These are phyloP conservation scores for Chelonoidis abingdonii DNA, from an alignment of 2,113 vertebrate genomes.

Conservation along the genomic window DNA sequence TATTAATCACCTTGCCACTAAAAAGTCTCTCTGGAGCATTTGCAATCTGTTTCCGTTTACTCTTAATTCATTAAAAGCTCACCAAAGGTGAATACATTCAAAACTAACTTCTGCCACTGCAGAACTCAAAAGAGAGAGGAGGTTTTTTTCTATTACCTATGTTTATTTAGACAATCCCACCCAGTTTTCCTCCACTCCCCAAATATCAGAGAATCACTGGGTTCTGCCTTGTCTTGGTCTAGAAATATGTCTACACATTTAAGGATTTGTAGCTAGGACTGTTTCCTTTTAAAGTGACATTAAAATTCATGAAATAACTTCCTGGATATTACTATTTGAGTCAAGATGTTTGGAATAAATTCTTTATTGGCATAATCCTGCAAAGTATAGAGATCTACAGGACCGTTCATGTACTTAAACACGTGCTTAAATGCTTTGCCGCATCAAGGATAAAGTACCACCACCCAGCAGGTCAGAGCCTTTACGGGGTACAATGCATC, in stretches of 20 bases:
- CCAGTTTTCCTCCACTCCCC: neutral
- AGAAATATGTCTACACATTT: neutral
- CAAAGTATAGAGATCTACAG: conserved; percentile 5
- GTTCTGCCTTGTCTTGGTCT: neutral
- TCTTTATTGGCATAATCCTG: neutral
- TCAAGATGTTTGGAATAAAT: conserved; percentile 5
- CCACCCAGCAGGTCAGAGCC: conserved; percentile 11
- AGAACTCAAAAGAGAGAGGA: neutral
- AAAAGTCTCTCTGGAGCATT: conserved; percentile 37
- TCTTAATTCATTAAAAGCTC: conserved; percentile 29
- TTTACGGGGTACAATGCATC: neutral
- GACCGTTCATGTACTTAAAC: neutral
- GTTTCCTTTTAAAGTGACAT: neutral
- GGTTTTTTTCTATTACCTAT: neutral
- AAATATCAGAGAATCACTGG: neutral
- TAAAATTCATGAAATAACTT: conserved; percentile 15
- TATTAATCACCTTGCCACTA: conserved; percentile 70
- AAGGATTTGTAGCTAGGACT: neutral
- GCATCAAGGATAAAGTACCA: conserved; percentile 45
- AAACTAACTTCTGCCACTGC: neutral
- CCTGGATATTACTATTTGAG: conserved; percentile 12
- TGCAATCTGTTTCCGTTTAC: conserved; percentile 23
- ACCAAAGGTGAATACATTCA: neutral
- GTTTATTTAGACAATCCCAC: neutral
- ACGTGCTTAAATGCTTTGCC: conserved; percentile 32